phyloP scores from a whole-genome alignment of 2,888 invertebrate genomes.

The Eutolmus rufibarbis region DNA sequence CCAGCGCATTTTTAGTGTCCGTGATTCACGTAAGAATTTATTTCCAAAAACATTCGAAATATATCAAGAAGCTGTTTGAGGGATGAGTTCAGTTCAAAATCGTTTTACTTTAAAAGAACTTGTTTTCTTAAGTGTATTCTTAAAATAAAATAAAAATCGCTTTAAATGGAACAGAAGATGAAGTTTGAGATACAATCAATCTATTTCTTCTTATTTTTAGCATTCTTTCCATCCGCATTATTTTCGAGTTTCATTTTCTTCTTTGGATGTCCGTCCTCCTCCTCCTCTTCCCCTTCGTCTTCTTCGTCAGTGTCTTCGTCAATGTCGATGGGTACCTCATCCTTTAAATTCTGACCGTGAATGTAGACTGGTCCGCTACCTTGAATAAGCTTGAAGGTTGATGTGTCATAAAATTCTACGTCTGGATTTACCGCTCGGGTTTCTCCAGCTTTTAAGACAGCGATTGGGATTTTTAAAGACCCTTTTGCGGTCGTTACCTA shows the following conservation, averaged over 20 bases:
- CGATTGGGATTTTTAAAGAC: slow-evolving; percentile 82
- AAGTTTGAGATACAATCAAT: neutral
- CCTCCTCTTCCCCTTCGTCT: slow-evolving; percentile 70
- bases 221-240: slow-evolving; percentile 74
- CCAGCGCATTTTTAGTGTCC: neutral
- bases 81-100: slow-evolving; percentile 5
- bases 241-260: slow-evolving; percentile 79
- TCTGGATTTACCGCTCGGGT: slow-evolving; percentile 79
- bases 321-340: slow-evolving; percentile 83
- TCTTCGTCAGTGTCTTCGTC: slow-evolving; percentile 82
- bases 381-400: slow-evolving; percentile 80
- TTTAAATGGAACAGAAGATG: slow-evolving; percentile 46
- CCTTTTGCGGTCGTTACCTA: slow-evolving; percentile 65
- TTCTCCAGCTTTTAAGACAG: slow-evolving; percentile 80
- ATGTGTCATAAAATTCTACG: slow-evolving; percentile 86
- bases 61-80: neutral
- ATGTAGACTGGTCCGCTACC: slow-evolving; percentile 84
- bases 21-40: neutral
- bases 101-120: neutral
- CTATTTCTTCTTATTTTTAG: slow-evolving; percentile 73
- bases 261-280: slow-evolving; percentile 81
- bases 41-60: neutral
- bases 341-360: slow-evolving; percentile 83
- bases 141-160: slow-evolving; percentile 6
- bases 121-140: slow-evolving; percentile 15